A percentile compares a stretch with the other conserved stretches of the same genome.
These are phyloP conservation scores for Halcyon leucocephala DNA, from an alignment of 2,797 vertebrate species.

Conservation along the genomic window DNA sequence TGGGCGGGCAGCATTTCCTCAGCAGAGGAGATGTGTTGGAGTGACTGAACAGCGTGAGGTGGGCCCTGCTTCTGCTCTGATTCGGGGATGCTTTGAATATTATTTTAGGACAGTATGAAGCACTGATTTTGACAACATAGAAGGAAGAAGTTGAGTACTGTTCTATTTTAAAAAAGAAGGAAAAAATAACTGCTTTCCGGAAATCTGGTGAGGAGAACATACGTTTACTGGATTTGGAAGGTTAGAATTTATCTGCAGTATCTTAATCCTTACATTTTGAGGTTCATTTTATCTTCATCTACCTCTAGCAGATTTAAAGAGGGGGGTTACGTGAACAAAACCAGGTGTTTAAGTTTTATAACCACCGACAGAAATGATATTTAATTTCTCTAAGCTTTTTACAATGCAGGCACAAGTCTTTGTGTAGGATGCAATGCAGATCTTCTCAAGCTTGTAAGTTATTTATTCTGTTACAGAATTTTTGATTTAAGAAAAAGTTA, in stretches of 20 bases:
- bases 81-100: neutral
- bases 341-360: neutral
- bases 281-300: slow-evolving; percentile 15
- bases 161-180: slow-evolving; percentile 3
- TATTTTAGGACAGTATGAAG: neutral
- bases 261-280: neutral
- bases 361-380: neutral
- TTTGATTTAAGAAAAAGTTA: neutral
- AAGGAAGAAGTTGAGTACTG: slow-evolving; percentile 17
- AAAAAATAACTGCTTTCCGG: slow-evolving; percentile 30
- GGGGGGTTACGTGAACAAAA: neutral
- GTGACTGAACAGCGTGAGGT: neutral
- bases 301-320: slow-evolving; percentile 31
- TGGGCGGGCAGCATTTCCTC: neutral
- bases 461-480: slow-evolving; percentile 22
- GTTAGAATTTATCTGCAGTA: slow-evolving; percentile 33
- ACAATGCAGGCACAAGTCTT: neutral
- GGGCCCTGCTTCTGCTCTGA: neutral
- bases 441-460: slow-evolving; percentile 18
- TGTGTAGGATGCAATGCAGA: neutral
- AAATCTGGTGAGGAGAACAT: slow-evolving; percentile 43
- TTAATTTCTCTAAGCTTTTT: neutral
- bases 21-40: neutral
- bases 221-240: neutral
- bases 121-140: neutral